Evolutionary conservation across 2,888 invertebrate species (phyloP).

Genomic region (Aphidoletes aphidimyza): DNA sequence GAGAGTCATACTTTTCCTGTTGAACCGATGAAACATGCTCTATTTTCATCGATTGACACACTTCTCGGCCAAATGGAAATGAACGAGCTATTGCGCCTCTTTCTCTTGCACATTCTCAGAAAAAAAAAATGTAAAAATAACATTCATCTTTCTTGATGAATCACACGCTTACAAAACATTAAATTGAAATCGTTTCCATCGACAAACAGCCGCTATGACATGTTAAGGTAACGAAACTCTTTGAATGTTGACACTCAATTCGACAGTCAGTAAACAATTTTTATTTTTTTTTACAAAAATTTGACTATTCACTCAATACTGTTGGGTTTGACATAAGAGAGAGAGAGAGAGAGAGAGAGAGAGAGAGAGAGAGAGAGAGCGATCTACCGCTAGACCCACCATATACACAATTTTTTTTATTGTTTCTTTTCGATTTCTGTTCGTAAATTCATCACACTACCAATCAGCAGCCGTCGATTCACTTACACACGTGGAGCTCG

Average conservation of each 20-base stretch:
- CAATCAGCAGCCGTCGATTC: background rate
- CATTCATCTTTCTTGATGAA: background rate
- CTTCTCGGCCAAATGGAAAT: background rate
- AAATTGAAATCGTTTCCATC: background rate
- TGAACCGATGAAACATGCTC: conserved; percentile 52
- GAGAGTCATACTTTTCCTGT: background rate
- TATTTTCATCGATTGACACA: conserved; percentile 52
- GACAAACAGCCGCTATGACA: too few species aligned
- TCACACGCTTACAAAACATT: background rate
- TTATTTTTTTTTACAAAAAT: background rate
- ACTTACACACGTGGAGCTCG: too few species aligned
- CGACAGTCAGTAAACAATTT: conserved; percentile 13
- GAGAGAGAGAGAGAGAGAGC: too few species aligned
- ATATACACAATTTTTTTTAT: background rate
- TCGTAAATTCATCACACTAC: background rate
- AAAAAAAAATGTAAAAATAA: conserved; percentile 39
- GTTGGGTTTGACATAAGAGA: too few species aligned
- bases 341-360: too few species aligned
- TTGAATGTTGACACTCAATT: background rate
- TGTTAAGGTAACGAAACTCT: too few species aligned
- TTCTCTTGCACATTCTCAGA: background rate
- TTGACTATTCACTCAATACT: too few species aligned
- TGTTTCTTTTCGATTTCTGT: background rate
- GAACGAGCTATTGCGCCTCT: too few species aligned
- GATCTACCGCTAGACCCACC: background rate